phyloP scores from a whole-genome alignment of 2,888 invertebrate genomes.

The Rhogogaster chlorosoma region DNA sequence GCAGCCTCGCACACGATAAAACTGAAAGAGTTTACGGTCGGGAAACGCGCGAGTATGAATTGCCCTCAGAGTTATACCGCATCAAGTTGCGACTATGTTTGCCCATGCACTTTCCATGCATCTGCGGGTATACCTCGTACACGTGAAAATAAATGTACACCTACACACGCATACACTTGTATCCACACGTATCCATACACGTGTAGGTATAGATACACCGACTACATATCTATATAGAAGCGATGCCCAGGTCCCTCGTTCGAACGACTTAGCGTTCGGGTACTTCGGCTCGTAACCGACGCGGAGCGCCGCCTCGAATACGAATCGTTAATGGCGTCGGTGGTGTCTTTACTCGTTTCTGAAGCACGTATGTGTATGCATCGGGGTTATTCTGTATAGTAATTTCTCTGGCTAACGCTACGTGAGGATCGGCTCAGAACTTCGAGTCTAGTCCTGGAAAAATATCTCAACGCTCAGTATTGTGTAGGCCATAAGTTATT shows the following conservation, averaged over 20 bases:
- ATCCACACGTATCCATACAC: not conserved
- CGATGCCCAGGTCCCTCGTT: conserved; percentile 43
- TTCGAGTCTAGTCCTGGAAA: not conserved
- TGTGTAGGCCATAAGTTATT: not conserved
- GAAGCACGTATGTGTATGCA: conserved; percentile 43
- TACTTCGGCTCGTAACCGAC: conserved; percentile 51
- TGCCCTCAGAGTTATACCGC: conserved; percentile 35
- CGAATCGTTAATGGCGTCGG: conserved; percentile 51
- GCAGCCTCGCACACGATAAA: conserved; percentile 4
- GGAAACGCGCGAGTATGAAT: conserved; percentile 13
- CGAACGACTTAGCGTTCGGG: conserved; percentile 50
- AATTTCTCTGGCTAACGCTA: not conserved
- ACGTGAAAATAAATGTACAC: not conserved
- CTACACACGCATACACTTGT: not conserved
- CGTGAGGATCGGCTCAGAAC: not conserved
- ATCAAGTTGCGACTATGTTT: conserved; percentile 5
- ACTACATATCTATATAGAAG: not conserved
- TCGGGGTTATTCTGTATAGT: conserved; percentile 11
- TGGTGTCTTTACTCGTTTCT: conserved; percentile 42
- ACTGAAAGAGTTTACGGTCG: conserved; percentile 37
- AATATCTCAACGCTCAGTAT: not conserved
- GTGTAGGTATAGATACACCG: not conserved
- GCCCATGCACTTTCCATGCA: conserved; percentile 30
- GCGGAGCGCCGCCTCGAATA: conserved; percentile 47
- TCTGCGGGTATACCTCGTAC: not conserved